phyloP scores from a whole-genome alignment of 2,113 vertebrate species.

The Sapayoa aenigma region DNA sequence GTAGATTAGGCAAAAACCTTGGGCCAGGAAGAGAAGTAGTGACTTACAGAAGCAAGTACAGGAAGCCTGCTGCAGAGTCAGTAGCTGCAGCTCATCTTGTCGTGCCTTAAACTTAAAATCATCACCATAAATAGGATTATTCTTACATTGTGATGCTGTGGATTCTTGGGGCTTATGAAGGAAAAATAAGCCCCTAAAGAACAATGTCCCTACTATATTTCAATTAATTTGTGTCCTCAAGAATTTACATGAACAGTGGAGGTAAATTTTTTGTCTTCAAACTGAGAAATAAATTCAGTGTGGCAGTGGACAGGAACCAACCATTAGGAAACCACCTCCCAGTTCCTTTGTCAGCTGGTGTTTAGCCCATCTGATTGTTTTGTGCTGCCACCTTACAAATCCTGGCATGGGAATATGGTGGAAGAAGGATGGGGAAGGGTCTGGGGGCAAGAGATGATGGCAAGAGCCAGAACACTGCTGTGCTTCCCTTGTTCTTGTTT shows the following conservation, averaged over 20 bases:
- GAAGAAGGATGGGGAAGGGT: not conserved
- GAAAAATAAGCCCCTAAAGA: not conserved
- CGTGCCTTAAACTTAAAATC: not conserved
- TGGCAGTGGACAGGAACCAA: not conserved
- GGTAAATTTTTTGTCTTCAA: not conserved
- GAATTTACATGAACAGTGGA: not conserved
- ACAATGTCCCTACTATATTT: not conserved
- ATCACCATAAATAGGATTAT: not conserved
- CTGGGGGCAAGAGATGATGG: not conserved
- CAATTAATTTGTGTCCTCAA: not conserved
- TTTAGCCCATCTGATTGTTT: conserved; percentile 14
- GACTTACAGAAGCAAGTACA: not conserved
- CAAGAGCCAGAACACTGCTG: conserved; percentile 7
- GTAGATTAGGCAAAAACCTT: not conserved
- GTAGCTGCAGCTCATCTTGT: not conserved
- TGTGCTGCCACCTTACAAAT: not conserved
- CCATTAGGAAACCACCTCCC: not conserved
- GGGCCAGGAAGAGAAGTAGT: not conserved
- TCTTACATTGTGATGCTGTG: not conserved
- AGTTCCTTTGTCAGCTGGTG: not conserved
- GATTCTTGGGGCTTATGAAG: not conserved
- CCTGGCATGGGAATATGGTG: not conserved
- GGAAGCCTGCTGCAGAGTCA: not conserved
- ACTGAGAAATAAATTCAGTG: not conserved
- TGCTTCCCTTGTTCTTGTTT: not conserved